Evolutionary conservation across 2,113 vertebrate genomes (phyloP).

Genomic region (Mirza zaza): DNA sequence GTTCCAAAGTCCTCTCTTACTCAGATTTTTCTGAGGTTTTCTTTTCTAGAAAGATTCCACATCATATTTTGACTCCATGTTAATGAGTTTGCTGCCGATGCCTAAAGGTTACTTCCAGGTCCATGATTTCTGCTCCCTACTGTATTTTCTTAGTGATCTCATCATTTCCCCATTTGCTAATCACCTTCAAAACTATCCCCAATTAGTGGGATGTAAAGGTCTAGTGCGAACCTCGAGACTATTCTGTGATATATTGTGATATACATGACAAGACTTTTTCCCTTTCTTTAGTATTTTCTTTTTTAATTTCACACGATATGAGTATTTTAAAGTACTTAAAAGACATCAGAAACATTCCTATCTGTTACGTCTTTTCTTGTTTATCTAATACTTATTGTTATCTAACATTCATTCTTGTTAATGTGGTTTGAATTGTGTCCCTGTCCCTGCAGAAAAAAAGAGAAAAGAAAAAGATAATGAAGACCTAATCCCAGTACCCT

Average conservation of each 20-base stretch:
- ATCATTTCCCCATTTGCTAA: not conserved
- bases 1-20: not conserved
- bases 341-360: not conserved
- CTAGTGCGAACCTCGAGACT: not conserved
- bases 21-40: not conserved
- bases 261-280: not conserved
- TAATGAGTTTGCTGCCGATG: not conserved
- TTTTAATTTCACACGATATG: not conserved
- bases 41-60: not conserved
- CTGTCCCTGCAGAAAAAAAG: not conserved
- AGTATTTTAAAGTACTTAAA: not conserved
- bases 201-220: not conserved
- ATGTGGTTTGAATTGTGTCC: not conserved
- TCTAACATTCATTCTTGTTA: not conserved
- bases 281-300: not conserved
- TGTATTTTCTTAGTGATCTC: not conserved
- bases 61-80: not conserved
- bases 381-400: not conserved
- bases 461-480: not conserved
- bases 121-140: not conserved
- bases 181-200: not conserved
- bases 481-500: not conserved
- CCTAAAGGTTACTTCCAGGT: not conserved
- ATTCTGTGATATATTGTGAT: not conserved
- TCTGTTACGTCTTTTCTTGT: too few species aligned